phyloP scores from a whole-genome alignment of 2,888 invertebrate genomes.

The Hypomecis punctinalis region DNA sequence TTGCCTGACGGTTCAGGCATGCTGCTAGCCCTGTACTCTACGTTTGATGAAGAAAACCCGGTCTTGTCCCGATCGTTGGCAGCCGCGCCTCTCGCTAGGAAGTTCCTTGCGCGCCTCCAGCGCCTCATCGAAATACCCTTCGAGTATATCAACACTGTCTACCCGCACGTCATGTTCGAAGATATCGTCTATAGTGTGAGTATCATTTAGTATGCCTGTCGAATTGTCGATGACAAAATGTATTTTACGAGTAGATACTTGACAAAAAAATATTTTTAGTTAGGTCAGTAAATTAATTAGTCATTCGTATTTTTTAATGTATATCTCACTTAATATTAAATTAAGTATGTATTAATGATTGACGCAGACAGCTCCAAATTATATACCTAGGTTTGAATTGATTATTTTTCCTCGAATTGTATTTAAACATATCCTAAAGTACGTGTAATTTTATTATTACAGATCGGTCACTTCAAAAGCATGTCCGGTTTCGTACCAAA shows the following conservation, averaged over 20 bases:
- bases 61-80: slow-evolving; percentile 80
- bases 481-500: slow-evolving; percentile 65
- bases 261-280: too few relatives aligned
- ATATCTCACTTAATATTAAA: too few relatives aligned
- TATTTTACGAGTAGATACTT: too few relatives aligned
- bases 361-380: too few relatives aligned
- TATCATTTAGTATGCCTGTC: slow-evolving; percentile 37
- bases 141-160: slow-evolving; percentile 85
- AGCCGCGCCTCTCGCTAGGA: slow-evolving; percentile 87
- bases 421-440: too few relatives aligned
- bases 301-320: too few relatives aligned
- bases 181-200: slow-evolving; percentile 86
- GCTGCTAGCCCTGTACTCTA: slow-evolving; percentile 85
- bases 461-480: slow-evolving; percentile 88
- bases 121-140: slow-evolving; percentile 87
- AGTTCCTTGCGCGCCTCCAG: slow-evolving; percentile 86
- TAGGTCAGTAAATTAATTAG: too few relatives aligned
- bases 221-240: too few relatives aligned
- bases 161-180: slow-evolving; percentile 88
- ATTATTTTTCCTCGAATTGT: too few relatives aligned
- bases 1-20: slow-evolving; percentile 88
- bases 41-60: slow-evolving; percentile 85
- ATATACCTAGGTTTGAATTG: too few relatives aligned
- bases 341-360: too few relatives aligned
- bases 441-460: slow-evolving; percentile 41